Percentiles rank a stretch among this genome's conserved stretches.
Evolutionary conservation across 2,888 invertebrate genomes (phyloP).

Genomic region (Amblyjoppa fuscipennis): DNA sequence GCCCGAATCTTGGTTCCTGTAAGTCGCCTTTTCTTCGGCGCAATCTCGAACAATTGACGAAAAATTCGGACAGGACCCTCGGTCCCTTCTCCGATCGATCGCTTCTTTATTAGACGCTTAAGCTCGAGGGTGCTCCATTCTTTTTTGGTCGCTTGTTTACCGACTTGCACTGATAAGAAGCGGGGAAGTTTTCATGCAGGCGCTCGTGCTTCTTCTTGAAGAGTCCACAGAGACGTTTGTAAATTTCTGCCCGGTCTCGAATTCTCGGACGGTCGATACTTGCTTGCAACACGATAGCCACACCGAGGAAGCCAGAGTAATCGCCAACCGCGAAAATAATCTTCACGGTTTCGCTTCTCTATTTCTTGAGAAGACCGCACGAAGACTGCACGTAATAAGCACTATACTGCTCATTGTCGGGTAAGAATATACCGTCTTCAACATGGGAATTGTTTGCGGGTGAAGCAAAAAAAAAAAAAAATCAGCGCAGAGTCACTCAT

Average conservation of each 20-base stretch:
- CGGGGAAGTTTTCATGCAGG: background rate
- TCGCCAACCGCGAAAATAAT: constrained; percentile 82
- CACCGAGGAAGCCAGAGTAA: constrained; percentile 81
- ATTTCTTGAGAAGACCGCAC: constrained; percentile 48
- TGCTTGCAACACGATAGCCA: constrained; percentile 78
- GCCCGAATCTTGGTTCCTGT: constrained; percentile 3
- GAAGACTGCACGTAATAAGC: background rate
- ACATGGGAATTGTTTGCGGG: background rate
- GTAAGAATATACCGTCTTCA: background rate
- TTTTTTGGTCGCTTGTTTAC: background rate
- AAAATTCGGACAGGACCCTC: background rate
- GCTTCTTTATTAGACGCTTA: background rate
- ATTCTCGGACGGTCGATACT: constrained; percentile 26
- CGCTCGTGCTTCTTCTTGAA: background rate
- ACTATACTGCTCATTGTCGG: background rate
- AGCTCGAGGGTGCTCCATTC: background rate
- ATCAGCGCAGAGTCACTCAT: background rate
- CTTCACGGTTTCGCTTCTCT: constrained; percentile 78
- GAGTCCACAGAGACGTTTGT: constrained; percentile 5
- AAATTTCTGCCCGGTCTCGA: constrained; percentile 12
- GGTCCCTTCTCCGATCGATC: background rate
- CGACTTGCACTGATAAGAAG: constrained; percentile 8
- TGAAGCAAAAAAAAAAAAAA: background rate
- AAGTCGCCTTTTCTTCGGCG: background rate
- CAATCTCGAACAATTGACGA: background rate